These are phyloP conservation scores for Apostichopus japonicus DNA, from an alignment of 35 echinoderm and acorn worm species.

Conservation along the genomic window DNA sequence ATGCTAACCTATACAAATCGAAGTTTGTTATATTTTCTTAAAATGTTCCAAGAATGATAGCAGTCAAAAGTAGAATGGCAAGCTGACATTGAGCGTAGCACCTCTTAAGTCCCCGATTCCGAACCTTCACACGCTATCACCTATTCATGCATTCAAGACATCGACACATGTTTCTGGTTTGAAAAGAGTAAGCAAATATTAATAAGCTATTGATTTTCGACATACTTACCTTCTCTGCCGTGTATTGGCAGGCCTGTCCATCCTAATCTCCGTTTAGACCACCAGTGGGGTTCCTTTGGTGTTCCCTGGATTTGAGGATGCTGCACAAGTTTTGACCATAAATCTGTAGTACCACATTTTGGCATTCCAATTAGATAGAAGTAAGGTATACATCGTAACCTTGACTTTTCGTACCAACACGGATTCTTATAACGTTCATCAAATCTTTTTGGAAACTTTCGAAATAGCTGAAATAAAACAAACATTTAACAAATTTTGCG, in stretches of 20 bases:
- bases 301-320: conserved; percentile 26
- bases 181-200: too few species aligned
- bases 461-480: not conserved
- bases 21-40: too few species aligned
- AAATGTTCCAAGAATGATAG: too few species aligned
- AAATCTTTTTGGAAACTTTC: not conserved
- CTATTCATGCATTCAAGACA: too few species aligned
- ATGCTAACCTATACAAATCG: too few species aligned
- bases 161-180: too few species aligned
- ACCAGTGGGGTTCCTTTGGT: conserved; percentile 30
- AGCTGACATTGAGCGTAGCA: too few species aligned
- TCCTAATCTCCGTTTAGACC: conserved; percentile 23
- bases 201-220: not conserved
- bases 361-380: conserved; percentile 74
- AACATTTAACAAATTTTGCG: too few species aligned
- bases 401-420: conserved; percentile 29
- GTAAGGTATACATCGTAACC: conserved; percentile 62
- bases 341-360: conserved; percentile 76
- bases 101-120: too few species aligned
- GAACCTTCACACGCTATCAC: too few species aligned
- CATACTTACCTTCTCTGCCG: not conserved
- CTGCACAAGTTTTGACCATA: conserved; percentile 13
- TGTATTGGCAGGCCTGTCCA: not conserved
- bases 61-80: too few species aligned
- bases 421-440: conserved; percentile 45